Percentiles rank a stretch among this genome's conserved stretches.
Conservation (phyloP, 1,140 invertebrate species). For the Trialeurodes vaporariorum region DNA sequence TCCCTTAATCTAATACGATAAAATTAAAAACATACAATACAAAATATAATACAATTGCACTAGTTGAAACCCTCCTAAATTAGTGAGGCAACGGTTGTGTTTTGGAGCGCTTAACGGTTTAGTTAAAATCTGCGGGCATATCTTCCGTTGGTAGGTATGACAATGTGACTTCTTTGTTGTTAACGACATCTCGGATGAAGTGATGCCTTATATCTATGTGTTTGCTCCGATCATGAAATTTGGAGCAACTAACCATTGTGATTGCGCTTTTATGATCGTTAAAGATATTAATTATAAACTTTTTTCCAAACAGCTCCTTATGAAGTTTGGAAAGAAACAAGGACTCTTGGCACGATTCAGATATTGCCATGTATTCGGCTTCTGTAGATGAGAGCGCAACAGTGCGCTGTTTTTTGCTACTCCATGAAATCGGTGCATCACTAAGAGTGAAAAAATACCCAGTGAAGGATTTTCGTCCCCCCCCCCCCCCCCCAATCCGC, state of each 20-base stretch:
- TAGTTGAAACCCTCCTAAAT: too few species aligned
- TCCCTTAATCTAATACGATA: too few species aligned
- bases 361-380: slow-evolving; percentile 28
- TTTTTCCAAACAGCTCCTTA: slow-evolving; percentile 12
- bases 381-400: slow-evolving; percentile 26
- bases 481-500: too few species aligned
- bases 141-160: too few species aligned
- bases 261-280: slow-evolving; percentile 25
- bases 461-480: background rate
- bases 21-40: too few species aligned
- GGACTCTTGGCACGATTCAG: slow-evolving; percentile 23
- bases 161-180: too few species aligned
- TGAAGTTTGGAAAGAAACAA: slow-evolving; percentile 18
- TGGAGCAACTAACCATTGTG: slow-evolving; percentile 12
- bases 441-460: background rate
- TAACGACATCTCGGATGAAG: slow-evolving; percentile 19
- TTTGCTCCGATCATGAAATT: slow-evolving; percentile 13
- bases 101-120: too few species aligned
- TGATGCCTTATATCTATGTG: slow-evolving; percentile 22
- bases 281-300: background rate
- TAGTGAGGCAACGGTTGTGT: too few species aligned
- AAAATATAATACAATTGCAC: too few species aligned
- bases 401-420: slow-evolving; percentile 2
- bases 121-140: too few species aligned
- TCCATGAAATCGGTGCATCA: background rate